A percentile compares a stretch with the other conserved stretches of the same genome.
These are phyloP conservation scores for Darevskia nairensis DNA, from an alignment of 2,797 vertebrate species.

Conservation along the genomic window DNA sequence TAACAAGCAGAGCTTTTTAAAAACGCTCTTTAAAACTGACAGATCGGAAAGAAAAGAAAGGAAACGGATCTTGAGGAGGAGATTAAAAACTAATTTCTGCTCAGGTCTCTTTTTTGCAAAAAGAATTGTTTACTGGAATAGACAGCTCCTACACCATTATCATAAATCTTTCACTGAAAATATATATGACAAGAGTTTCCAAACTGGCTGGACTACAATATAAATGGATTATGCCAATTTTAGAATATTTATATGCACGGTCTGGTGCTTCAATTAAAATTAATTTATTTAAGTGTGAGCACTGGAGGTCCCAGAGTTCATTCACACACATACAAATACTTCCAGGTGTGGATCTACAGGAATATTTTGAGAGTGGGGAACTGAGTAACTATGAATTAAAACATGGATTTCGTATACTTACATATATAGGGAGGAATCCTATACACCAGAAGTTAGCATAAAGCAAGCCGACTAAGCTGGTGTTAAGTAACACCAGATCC, in stretches of 20 bases:
- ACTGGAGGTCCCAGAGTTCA: too few species aligned
- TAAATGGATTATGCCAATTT: not conserved
- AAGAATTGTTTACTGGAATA: slow-evolving; percentile 7
- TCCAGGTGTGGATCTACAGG: too few species aligned
- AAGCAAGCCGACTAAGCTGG: too few species aligned
- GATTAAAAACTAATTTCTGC: slow-evolving; percentile 30
- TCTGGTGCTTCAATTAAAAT: not conserved
- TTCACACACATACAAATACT: too few species aligned
- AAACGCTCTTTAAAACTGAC: slow-evolving; percentile 18
- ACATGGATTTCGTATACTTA: too few species aligned
- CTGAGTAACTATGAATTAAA: too few species aligned
- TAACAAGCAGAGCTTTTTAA: slow-evolving; percentile 35
- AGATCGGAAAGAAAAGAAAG: slow-evolving; percentile 25
- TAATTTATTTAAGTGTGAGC: too few species aligned
- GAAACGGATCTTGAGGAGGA: slow-evolving; percentile 12
- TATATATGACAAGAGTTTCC: not conserved
- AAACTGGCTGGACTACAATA: not conserved
- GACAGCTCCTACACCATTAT: slow-evolving; percentile 3
- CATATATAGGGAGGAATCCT: too few species aligned
- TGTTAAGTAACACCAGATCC: too few species aligned
- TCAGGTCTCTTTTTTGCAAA: slow-evolving; percentile 48
- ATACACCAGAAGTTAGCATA: not conserved
- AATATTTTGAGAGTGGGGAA: too few species aligned
- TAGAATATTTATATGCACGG: not conserved
- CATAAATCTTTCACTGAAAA: slow-evolving; percentile 8